A percentile compares a stretch with the other conserved stretches of the same genome.
Conservation (phyloP, 1,140 invertebrate species). For the Psilanteris sp. region DNA sequence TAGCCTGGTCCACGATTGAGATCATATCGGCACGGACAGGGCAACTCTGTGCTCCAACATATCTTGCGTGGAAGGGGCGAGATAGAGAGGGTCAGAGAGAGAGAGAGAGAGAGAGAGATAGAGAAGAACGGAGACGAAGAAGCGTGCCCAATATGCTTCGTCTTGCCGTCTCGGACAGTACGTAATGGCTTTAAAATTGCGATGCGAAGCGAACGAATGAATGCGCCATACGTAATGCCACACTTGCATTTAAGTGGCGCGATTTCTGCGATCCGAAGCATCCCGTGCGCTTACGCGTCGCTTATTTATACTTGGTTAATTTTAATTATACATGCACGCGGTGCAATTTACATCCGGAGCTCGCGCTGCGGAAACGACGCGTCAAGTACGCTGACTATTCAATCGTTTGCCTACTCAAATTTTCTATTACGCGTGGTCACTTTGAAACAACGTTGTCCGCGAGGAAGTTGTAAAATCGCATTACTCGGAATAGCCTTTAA, state of each 20-base stretch:
- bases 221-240: too few species aligned
- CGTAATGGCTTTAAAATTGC: conserved; percentile 48
- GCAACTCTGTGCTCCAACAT: conserved; percentile 56
- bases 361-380: conserved; percentile 18
- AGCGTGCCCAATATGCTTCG: conserved; percentile 32
- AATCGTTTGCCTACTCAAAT: conserved; percentile 31
- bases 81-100: too few species aligned
- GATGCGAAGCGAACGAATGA: too few species aligned
- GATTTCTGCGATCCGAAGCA: conserved; percentile 1
- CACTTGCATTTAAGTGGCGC: conserved; percentile 21
- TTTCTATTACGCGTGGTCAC: conserved; percentile 13
- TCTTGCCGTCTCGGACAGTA: conserved; percentile 38
- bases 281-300: not conserved
- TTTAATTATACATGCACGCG: conserved; percentile 34
- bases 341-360: conserved; percentile 34
- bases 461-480: conserved; percentile 76
- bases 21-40: conserved; percentile 71
- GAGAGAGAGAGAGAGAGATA: too few species aligned
- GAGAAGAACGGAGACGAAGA: conserved; percentile 13
- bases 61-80: too few species aligned
- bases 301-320: conserved; percentile 35
- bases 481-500: conserved; percentile 68
- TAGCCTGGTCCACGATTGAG: conserved; percentile 66
- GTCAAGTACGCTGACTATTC: conserved; percentile 14
- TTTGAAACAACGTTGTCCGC: conserved; percentile 26